A percentile compares a stretch with the other conserved stretches of the same genome.
Evolutionary conservation across 2,113 vertebrate genomes (phyloP).

Genomic region (Chloropsis hardwickii): DNA sequence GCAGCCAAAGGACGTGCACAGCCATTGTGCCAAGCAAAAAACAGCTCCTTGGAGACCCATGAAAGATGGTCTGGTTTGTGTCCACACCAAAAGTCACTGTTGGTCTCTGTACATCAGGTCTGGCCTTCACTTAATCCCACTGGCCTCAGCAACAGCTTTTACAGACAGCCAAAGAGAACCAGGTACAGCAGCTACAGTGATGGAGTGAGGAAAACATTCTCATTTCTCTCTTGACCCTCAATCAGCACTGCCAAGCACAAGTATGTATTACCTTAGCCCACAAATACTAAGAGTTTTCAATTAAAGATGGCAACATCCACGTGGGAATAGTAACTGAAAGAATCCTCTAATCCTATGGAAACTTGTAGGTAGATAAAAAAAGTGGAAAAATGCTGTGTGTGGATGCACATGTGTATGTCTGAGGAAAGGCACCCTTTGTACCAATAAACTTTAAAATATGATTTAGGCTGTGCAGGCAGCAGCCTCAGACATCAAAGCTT

Average conservation of each 20-base stretch:
- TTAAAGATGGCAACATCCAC: neutral
- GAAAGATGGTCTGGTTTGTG: neutral
- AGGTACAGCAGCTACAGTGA: neutral
- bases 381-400: neutral
- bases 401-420: neutral
- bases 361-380: neutral
- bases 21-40: neutral
- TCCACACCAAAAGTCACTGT: neutral
- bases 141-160: neutral
- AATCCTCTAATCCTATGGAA: slow-evolving; percentile 3
- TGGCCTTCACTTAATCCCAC: neutral
- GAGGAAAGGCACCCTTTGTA: neutral
- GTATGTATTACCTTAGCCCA: neutral
- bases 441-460: slow-evolving; percentile 63
- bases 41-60: fast-evolving
- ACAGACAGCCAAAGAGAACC: fast-evolving
- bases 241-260: neutral
- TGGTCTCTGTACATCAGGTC: neutral
- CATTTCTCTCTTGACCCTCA: neutral
- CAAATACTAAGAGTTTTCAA: neutral
- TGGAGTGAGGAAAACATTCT: neutral
- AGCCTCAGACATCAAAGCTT: slow-evolving; percentile 69
- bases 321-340: neutral
- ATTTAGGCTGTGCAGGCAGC: slow-evolving; percentile 56
- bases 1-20: neutral